These are phyloP conservation scores for Xenopus tropicalis DNA, from an alignment of 2,113 vertebrate species.

Conservation along the genomic window DNA sequence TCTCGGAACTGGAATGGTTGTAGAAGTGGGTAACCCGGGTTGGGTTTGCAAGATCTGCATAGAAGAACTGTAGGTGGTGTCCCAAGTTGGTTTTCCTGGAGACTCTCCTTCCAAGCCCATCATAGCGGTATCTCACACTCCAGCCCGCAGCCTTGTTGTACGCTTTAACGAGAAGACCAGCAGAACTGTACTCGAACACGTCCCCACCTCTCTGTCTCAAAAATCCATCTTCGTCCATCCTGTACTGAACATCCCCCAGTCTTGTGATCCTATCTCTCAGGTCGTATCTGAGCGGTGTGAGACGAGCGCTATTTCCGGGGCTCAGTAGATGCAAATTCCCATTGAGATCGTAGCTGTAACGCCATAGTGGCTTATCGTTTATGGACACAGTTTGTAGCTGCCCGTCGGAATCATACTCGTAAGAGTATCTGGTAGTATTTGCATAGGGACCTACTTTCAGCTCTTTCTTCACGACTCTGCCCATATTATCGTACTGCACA, in stretches of 20 bases:
- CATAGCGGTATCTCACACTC: slow-evolving; percentile 90
- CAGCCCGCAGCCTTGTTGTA: slow-evolving; percentile 86
- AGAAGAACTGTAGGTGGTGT: slow-evolving; percentile 96
- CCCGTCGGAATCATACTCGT: slow-evolving; percentile 91
- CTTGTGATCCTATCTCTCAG: slow-evolving; percentile 89
- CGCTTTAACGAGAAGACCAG: slow-evolving; percentile 82
- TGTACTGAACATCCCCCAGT: slow-evolving; percentile 89
- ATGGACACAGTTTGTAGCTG: slow-evolving; percentile 93
- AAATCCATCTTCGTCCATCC: slow-evolving; percentile 94
- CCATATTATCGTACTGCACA: slow-evolving; percentile 97
- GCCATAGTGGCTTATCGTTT: slow-evolving; percentile 94
- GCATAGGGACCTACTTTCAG: slow-evolving; percentile 96
- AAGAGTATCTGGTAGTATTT: slow-evolving; percentile 92
- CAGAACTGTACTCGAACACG: slow-evolving; percentile 92
- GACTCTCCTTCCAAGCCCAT: slow-evolving; percentile 89
- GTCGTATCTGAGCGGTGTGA: slow-evolving; percentile 91
- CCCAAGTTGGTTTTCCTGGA: slow-evolving; percentile 82
- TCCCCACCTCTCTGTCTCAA: slow-evolving; percentile 89
- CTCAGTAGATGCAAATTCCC: slow-evolving; percentile 94
- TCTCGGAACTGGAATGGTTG: slow-evolving; percentile 96
- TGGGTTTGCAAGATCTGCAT: slow-evolving; percentile 89
- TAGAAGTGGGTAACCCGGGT: slow-evolving; percentile 95
- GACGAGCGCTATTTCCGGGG: slow-evolving; percentile 89
- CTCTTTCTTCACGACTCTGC: slow-evolving; percentile 93
- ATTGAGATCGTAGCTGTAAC: slow-evolving; percentile 96